Percentiles rank a stretch among this genome's conserved stretches.
Conservation (phyloP, 1,140 invertebrate species). For the Drosophila lacertosa region DNA sequence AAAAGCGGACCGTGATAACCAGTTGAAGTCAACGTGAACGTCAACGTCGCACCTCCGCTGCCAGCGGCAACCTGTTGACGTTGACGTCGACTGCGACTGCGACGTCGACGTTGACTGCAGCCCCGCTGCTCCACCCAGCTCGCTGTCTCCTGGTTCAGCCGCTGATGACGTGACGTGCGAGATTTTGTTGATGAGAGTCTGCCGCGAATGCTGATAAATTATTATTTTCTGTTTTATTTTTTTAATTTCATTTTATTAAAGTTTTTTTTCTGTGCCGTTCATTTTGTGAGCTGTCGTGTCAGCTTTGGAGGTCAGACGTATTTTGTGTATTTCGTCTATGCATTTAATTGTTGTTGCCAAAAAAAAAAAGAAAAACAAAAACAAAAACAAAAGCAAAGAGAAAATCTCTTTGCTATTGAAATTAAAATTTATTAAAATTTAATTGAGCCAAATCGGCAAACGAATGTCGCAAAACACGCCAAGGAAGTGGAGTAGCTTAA, state of each 20-base stretch:
- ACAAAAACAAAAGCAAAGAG: constrained; percentile 33
- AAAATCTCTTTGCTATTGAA: constrained; percentile 67
- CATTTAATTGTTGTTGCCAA: constrained; percentile 26
- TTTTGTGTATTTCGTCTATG: constrained; percentile 37
- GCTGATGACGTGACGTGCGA: constrained; percentile 75
- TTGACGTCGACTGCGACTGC: constrained; percentile 25
- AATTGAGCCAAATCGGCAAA: constrained; percentile 60
- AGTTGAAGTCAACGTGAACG: constrained; percentile 57
- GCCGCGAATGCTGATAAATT: constrained; percentile 73
- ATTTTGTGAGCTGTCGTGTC: constrained; percentile 71
- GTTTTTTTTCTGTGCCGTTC: constrained; percentile 36
- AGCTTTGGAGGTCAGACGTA: constrained; percentile 62
- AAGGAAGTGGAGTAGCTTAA: too few relatives aligned
- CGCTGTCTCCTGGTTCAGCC: constrained; percentile 4
- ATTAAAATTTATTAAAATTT: constrained; percentile 75
- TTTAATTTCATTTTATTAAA: constrained; percentile 17
- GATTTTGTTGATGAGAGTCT: constrained; percentile 59
- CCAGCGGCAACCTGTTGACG: constrained; percentile 69
- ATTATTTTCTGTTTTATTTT: constrained; percentile 52
- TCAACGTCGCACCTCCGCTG: constrained; percentile 58
- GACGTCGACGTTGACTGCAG: constrained; percentile 12
- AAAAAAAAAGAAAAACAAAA: constrained; percentile 31
- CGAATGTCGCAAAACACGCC: constrained; percentile 23
- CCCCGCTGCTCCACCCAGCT: constrained; percentile 8
- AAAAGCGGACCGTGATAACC: constrained; percentile 71